Evolutionary conservation across 2,113 vertebrate genomes (phyloP).

Genomic region (Psilopsiagon aurifrons): DNA sequence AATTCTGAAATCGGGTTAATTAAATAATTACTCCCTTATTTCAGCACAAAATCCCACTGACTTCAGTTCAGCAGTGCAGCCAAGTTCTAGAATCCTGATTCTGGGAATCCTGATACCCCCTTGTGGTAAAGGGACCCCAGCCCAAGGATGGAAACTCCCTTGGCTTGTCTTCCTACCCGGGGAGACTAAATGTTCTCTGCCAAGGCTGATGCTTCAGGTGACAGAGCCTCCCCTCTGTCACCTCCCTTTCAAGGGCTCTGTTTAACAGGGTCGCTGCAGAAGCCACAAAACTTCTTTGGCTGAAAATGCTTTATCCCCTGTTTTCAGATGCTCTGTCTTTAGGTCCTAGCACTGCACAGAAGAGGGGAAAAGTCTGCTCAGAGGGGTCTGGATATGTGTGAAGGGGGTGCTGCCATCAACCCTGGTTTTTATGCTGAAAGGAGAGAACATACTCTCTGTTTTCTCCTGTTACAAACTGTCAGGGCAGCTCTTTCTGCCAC

Average conservation of each 20-base stretch:
- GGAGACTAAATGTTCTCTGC: background rate
- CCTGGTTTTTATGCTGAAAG: background rate
- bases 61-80: background rate
- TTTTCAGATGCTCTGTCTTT: background rate
- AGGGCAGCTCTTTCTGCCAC: background rate
- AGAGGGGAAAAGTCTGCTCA: background rate
- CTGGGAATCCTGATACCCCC: rapidly evolving
- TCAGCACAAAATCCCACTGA: background rate
- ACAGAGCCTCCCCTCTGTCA: background rate
- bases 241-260: background rate
- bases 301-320: background rate
- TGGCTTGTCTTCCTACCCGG: rapidly evolving
- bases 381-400: rapidly evolving
- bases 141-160: background rate
- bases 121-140: background rate
- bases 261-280: background rate
- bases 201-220: rapidly evolving
- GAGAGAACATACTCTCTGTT: background rate
- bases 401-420: background rate
- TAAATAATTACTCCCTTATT: background rate
- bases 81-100: rapidly evolving
- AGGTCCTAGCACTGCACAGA: background rate
- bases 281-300: background rate
- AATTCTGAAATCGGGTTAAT: background rate
- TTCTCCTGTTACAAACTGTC: background rate